Conservation (phyloP, 1,140 invertebrate genomes). For the Trichonephila clavipes region DNA sequence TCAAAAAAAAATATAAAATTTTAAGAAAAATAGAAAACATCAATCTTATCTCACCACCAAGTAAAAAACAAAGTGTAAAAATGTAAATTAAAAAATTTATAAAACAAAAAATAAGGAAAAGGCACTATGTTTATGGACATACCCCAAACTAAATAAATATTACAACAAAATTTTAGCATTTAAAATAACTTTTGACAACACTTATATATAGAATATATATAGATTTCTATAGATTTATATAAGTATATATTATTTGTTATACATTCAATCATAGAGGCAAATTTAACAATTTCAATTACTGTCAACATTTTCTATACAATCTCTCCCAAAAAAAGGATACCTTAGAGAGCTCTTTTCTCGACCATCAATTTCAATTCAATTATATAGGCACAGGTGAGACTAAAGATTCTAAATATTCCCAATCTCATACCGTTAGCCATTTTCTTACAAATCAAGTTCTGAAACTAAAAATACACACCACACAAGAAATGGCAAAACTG, state of each 20-base stretch:
- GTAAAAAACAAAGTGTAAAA: slow-evolving; percentile 35
- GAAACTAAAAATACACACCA: not conserved
- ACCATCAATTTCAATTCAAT: slow-evolving; percentile 3
- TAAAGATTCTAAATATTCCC: slow-evolving; percentile 31
- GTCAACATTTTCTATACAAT: slow-evolving; percentile 65
- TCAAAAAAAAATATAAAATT: not conserved
- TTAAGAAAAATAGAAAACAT: not conserved
- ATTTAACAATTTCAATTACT: slow-evolving; percentile 67
- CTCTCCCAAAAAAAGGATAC: slow-evolving; percentile 24
- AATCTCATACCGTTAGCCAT: slow-evolving; percentile 31
- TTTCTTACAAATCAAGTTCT: slow-evolving; percentile 17
- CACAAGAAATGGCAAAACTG: not conserved
- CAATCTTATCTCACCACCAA: slow-evolving; percentile 23
- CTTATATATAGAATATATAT: slow-evolving; percentile 51
- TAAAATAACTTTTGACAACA: slow-evolving; percentile 74
- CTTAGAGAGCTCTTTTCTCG: slow-evolving; percentile 20
- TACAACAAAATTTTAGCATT: slow-evolving; percentile 38
- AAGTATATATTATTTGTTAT: slow-evolving; percentile 65
- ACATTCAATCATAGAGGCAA: slow-evolving; percentile 59
- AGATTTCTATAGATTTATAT: slow-evolving; percentile 29
- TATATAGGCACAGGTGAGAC: slow-evolving; percentile 59
- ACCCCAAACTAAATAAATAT: slow-evolving; percentile 48
- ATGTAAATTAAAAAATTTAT: slow-evolving; percentile 56
- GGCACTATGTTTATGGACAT: slow-evolving; percentile 70
- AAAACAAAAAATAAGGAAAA: slow-evolving; percentile 54